phyloP scores from a whole-genome alignment of 2,888 invertebrate genomes.

The Rhyacophila evoluta region DNA sequence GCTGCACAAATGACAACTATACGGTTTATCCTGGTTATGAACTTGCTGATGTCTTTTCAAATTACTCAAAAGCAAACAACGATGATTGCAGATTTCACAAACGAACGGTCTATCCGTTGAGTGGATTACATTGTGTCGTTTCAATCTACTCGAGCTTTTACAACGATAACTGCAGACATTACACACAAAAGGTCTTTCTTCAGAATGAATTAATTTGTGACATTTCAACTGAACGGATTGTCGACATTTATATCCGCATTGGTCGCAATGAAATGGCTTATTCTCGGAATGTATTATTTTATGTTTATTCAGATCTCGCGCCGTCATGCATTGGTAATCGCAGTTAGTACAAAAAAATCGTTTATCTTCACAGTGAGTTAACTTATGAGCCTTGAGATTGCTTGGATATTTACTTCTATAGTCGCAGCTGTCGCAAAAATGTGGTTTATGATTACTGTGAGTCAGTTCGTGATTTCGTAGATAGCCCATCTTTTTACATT shows the following conservation, averaged over 20 bases:
- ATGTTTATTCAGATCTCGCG: conserved; percentile 39
- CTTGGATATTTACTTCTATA: background rate
- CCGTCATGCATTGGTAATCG: background rate
- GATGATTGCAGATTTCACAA: too few relatives aligned
- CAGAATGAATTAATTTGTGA: conserved; percentile 35
- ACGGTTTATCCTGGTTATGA: too few relatives aligned
- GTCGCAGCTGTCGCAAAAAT: background rate
- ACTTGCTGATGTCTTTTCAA: too few relatives aligned
- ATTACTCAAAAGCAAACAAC: too few relatives aligned
- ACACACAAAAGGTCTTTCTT: conserved; percentile 48
- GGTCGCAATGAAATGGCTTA: conserved; percentile 4
- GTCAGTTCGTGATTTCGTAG: conserved; percentile 7
- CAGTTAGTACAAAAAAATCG: background rate
- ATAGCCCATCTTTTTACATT: background rate
- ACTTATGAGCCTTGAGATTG: background rate
- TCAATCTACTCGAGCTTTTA: too few relatives aligned
- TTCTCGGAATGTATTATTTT: conserved; percentile 37
- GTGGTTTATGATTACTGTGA: background rate
- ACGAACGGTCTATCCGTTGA: too few relatives aligned
- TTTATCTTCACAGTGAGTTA: background rate
- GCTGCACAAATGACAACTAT: too few relatives aligned
- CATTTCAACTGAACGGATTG: conserved; percentile 4
- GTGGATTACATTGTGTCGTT: too few relatives aligned
- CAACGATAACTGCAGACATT: conserved; percentile 32
- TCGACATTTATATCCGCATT: background rate